A percentile compares a stretch with the other conserved stretches of the same genome.
phyloP scores from a whole-genome alignment of 1,140 invertebrate species.

The Sipha flava region DNA sequence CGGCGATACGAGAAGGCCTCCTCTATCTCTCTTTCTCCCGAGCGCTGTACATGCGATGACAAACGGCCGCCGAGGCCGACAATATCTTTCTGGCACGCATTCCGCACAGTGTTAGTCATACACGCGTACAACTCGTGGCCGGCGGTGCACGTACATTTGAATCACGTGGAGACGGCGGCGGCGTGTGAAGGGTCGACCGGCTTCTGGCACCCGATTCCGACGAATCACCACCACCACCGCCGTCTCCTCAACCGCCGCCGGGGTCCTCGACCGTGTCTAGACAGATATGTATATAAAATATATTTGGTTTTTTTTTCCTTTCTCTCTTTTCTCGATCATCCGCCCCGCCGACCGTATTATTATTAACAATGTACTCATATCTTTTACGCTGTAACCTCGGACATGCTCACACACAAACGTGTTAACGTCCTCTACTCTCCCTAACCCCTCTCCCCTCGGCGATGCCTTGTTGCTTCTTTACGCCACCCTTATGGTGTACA shows the following conservation, averaged over 20 bases:
- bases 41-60: no score
- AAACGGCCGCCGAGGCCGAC: no score
- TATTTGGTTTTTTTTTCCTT: not conserved
- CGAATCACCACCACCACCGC: not conserved
- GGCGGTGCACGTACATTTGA: not conserved
- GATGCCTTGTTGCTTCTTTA: no score
- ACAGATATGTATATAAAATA: not conserved
- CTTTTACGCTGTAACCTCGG: no score
- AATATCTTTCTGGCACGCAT: not conserved
- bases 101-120: not conserved
- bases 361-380: no score
- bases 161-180: not conserved
- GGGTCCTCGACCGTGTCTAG: not conserved
- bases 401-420: not conserved
- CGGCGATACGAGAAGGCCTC: no score
- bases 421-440: no score
- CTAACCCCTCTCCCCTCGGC: no score
- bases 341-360: no score
- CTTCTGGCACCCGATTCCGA: not conserved
- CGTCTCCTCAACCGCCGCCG: not conserved
- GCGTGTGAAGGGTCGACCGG: not conserved
- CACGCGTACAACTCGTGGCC: not conserved
- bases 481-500: no score
- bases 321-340: no score
- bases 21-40: no score